Base-by-base conservation (phyloP, 2,797 vertebrate genomes). In the Huso huso region DNA sequence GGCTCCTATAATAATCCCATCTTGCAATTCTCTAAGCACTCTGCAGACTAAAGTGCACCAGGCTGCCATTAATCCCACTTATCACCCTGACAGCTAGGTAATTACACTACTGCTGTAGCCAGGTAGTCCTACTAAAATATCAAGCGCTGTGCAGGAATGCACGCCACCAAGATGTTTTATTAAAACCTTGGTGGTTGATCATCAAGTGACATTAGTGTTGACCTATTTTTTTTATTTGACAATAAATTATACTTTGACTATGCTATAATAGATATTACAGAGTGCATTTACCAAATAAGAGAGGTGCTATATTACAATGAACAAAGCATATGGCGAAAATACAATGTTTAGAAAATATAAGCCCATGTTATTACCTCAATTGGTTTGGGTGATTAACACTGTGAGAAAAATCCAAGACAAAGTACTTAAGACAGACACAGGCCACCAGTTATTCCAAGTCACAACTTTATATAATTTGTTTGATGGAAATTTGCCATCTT, bases 1-100 rank as follows among this genome's bases (percentile, higher is more conserved):
- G 86, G 77, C 81, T 84, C 78, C 79, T 87, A 82, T 89, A 91
- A 93, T 90, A 93, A 91, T 87, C 88, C 88, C 84, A 82, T 88
- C 90, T 89, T 86, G 86, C 74, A 79, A 88, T 86, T 88, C 90
- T 90, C 86, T 75, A 76, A 87, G 84, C 87, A 79, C 86, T 84
- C 84, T 75, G 86, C 82, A 83, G 88, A 89, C 88, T 89, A 85
- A 87, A 92, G 91, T 89, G 90, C 91, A 91, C 86, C 82, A 85
- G 86, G 82, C 89, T 83, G 83, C 90, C 92, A 94, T 94, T 95
- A 95, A 93, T 94, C 92, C 90, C 90, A 94, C 92, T 95, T 94
- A 93, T 90, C 87, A 88, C 81, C 81, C 86, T 92, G 93, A 93
- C 92, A 95, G 89, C 88, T 85, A 86, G 74, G 88, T 94, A 94